A percentile compares a stretch with the other conserved stretches of the same genome.
phyloP scores from a whole-genome alignment of 2,797 vertebrate species.

The Anableps anableps region DNA sequence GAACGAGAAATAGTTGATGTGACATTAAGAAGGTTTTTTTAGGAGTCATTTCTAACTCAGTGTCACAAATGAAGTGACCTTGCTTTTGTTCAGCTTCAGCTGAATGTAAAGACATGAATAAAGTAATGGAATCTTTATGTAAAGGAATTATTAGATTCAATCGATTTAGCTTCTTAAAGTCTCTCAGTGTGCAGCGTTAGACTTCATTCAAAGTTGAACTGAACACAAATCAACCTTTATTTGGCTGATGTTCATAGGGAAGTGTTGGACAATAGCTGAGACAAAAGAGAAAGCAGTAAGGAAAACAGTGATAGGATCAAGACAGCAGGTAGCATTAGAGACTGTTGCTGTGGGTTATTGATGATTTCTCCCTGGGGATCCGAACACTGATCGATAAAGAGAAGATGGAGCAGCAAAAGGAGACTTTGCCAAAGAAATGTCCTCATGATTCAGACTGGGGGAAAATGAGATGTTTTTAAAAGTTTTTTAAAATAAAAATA shows the following conservation, averaged over 20 bases:
- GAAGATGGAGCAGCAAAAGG: background rate
- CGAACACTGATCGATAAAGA: background rate
- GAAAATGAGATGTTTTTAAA: no score
- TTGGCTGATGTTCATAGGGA: conserved; percentile 3
- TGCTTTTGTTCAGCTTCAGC: background rate
- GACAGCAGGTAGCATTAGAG: background rate
- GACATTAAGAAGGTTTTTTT: background rate
- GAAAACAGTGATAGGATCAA: background rate
- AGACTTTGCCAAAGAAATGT: conserved; percentile 12
- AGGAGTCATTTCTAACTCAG: no score
- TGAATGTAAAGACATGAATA: conserved; percentile 5
- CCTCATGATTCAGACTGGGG: conserved; percentile 3
- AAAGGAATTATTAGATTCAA: conserved; percentile 1
- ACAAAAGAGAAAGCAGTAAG: background rate
- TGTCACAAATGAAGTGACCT: no score
- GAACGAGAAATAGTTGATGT: conserved; percentile 18
- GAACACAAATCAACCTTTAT: conserved; percentile 12
- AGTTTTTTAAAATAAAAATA: no score
- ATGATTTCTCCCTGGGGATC: conserved; percentile 14
- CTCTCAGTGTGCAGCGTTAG: conserved; percentile 15
- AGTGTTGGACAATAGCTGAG: background rate
- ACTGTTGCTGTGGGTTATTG: conserved; percentile 15
- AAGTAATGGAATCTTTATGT: background rate
- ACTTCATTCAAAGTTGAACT: conserved; percentile 25
- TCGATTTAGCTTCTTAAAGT: conserved; percentile 18